Base-by-base conservation (phyloP, 2,113 vertebrate genomes). In the Ciconia maguari region DNA sequence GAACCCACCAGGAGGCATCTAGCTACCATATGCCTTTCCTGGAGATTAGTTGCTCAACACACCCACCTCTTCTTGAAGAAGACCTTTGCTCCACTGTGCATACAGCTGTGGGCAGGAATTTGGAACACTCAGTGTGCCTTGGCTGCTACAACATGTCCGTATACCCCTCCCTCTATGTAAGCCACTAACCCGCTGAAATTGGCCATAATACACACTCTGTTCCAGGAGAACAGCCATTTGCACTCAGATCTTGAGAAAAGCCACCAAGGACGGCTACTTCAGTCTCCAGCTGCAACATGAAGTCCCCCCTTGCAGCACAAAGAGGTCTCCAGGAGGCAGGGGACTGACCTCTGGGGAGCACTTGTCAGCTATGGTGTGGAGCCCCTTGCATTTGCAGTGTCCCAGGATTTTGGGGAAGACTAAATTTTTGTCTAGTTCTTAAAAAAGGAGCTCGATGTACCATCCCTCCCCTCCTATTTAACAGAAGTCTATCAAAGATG, bases 231-330 rank as follows among this genome's bases (percentile, higher is more conserved):
- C 10, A 55, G 26, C 20, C 4, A 15, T 18, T 36, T 46, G 44
- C 55, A 51, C 38, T 36, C 15, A 26, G 18, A 46, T 51, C 74
- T 60, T 51, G 41, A 90, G 29, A 65, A 16, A 72, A 81, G 70
- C 27, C 84, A 89, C 41, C 24, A 54, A 16, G 32, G 4, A 70
- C 0, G 0, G 36, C 41, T 32, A 25, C 61, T 38, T 57, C 51
- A 62, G 71, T 26, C 76, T 83, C 61, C 51, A 66, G 57, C 22
- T 66, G 51, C 16, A 36, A 27, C 0, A 1, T 20, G 34, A 62
- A 52, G 34, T 24, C 5, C 12, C 11, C 8, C 46, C 34, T 32
- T 0, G 0, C 29, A 83, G 66, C 46, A 86, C 66, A 62, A 51
- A 51, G 62, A 27, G 16, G 27, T 72, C 27, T 34, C 21, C 54